Percentiles rank a stretch among this genome's conserved stretches.
phyloP scores from a whole-genome alignment of 2,113 vertebrate genomes.

The Carlito syrichta region DNA sequence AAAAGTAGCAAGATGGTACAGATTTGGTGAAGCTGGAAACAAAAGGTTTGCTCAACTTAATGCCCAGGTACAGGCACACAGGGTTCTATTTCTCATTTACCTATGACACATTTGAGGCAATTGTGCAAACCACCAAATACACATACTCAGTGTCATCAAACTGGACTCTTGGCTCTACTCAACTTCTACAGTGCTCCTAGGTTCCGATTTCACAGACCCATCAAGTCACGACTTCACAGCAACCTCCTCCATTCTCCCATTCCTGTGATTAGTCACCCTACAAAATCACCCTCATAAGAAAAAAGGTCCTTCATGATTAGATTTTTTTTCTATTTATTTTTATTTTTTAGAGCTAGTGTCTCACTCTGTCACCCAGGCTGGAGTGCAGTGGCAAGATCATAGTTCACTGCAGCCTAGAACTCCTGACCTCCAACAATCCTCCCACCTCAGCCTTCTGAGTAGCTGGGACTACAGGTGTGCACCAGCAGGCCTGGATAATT shows the following conservation, averaged over 20 bases:
- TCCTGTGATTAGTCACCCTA: neutral
- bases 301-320: neutral
- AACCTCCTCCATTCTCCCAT: neutral
- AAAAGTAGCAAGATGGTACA: neutral
- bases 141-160: neutral
- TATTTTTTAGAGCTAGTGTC: no score
- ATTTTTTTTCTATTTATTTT: no score
- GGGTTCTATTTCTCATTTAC: neutral
- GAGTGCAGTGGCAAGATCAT: no score
- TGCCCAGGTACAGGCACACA: neutral
- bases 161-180: neutral
- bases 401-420: no score
- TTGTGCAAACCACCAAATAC: neutral
- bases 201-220: neutral
- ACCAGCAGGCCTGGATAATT: no score
- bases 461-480: no score
- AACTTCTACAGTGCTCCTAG: neutral
- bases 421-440: no score
- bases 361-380: no score
- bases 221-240: neutral
- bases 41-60: neutral
- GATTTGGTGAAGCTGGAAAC: neutral
- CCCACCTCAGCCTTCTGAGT: no score
- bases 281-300: neutral
- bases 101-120: neutral